Evolutionary conservation across 1,140 invertebrate species (phyloP).

Genomic region (Drosophila parvula): DNA sequence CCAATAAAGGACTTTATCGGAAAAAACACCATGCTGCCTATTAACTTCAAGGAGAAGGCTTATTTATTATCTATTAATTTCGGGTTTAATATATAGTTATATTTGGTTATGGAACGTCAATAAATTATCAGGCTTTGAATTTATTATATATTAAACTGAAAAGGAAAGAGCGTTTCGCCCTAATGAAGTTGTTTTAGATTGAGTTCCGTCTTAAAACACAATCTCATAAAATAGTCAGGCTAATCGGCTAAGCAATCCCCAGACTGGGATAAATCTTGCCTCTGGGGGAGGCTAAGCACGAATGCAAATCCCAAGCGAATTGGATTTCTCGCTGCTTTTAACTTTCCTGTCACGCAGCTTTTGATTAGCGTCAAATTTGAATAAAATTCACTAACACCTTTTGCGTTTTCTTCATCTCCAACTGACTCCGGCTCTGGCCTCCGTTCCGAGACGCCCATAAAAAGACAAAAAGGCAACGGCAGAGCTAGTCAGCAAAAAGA

Average conservation of each 20-base stretch:
- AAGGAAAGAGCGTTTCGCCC: background rate
- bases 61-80: background rate
- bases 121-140: background rate
- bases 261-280: slow-evolving; percentile 42
- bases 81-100: background rate
- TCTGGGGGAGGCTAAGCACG: slow-evolving; percentile 12
- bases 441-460: slow-evolving; percentile 51
- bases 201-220: slow-evolving; percentile 9
- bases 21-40: slow-evolving; percentile 15
- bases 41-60: background rate
- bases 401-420: slow-evolving; percentile 9
- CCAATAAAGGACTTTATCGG: slow-evolving; percentile 80
- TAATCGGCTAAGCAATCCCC: slow-evolving; percentile 31
- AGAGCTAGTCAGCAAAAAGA: slow-evolving; percentile 65
- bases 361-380: slow-evolving; percentile 80
- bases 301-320: slow-evolving; percentile 41
- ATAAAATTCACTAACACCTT: slow-evolving; percentile 80
- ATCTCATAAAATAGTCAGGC: slow-evolving; percentile 32
- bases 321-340: slow-evolving; percentile 31
- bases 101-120: background rate
- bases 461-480: slow-evolving; percentile 36
- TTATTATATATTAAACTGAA: background rate
- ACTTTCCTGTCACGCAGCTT: slow-evolving; percentile 69
- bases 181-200: slow-evolving; percentile 13
- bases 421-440: background rate